Evolutionary conservation across 2,113 vertebrate genomes (phyloP).

Genomic region (Peucedramus taeniatus): DNA sequence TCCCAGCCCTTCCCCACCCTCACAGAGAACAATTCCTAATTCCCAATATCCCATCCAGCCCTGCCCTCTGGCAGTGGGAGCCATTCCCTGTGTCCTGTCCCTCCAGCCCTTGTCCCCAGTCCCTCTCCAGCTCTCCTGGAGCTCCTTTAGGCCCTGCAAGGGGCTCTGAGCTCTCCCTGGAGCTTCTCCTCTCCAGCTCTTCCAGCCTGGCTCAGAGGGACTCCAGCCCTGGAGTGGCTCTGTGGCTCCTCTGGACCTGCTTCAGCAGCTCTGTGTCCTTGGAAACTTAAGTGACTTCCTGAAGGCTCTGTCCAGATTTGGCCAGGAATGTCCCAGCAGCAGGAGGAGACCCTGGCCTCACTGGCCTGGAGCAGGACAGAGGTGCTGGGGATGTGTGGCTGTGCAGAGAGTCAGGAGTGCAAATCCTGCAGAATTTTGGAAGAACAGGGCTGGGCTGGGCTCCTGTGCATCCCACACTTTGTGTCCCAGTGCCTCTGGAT

Average conservation of each 20-base stretch:
- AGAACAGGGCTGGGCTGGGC: background rate
- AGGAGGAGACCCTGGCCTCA: background rate
- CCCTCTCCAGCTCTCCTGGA: background rate
- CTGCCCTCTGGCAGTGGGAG: background rate
- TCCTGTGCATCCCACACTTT: background rate
- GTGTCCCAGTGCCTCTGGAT: too few species aligned
- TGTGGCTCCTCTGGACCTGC: rapidly evolving
- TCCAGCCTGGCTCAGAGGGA: background rate
- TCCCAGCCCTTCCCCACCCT: background rate
- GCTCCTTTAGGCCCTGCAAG: rapidly evolving
- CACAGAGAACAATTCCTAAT: background rate
- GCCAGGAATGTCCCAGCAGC: background rate
- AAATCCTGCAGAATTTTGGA: rapidly evolving
- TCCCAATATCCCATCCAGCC: background rate
- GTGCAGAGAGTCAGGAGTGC: background rate
- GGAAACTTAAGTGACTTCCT: background rate
- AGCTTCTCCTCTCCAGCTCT: background rate
- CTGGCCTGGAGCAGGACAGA: background rate
- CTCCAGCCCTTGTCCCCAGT: background rate
- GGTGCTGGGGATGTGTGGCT: background rate
- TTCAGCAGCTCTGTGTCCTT: too few species aligned
- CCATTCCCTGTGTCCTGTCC: background rate
- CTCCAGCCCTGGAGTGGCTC: background rate
- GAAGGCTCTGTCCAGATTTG: background rate
- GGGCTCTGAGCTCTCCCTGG: background rate